phyloP scores from a whole-genome alignment of 2,888 invertebrate genomes.

The Cinara cedri region DNA sequence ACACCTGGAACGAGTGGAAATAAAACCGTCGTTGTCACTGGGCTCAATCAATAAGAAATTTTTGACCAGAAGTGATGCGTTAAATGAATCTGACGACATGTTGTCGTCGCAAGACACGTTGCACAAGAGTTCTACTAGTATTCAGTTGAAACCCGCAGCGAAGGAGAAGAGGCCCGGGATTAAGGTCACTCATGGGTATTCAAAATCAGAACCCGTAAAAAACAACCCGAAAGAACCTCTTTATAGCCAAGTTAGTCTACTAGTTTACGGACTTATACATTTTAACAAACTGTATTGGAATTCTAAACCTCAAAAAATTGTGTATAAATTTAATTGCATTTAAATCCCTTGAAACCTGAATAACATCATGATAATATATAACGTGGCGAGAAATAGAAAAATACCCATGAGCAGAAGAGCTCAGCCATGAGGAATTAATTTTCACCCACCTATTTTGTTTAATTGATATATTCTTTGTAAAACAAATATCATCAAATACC shows the following conservation, averaged over 20 bases:
- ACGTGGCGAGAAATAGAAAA: too few relatives aligned
- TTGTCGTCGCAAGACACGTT: constrained; percentile 48
- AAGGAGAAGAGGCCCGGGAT: constrained; percentile 55
- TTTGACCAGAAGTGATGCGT: constrained; percentile 39
- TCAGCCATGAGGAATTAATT: too few relatives aligned
- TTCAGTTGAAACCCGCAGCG: constrained; percentile 57
- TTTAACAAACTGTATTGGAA: too few relatives aligned
- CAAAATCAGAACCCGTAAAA: constrained; percentile 59
- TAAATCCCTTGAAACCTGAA: too few relatives aligned
- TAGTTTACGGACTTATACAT: too few relatives aligned
- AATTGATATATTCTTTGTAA: too few relatives aligned
- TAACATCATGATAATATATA: too few relatives aligned
- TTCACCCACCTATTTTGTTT: too few relatives aligned
- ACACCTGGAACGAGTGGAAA: constrained; percentile 37
- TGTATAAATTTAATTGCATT: background rate
- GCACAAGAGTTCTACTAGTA: constrained; percentile 58
- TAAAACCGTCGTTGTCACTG: constrained; percentile 58
- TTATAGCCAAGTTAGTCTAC: constrained; percentile 59
- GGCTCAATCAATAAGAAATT: constrained; percentile 58
- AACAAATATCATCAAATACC: too few relatives aligned
- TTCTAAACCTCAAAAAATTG: background rate
- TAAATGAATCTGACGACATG: constrained; percentile 15
- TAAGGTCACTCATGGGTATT: constrained; percentile 59
- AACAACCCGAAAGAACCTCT: constrained; percentile 60
- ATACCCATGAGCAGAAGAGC: too few relatives aligned